Evolutionary conservation across 2,113 vertebrate species (phyloP).

Genomic region (Noturus placidus): DNA sequence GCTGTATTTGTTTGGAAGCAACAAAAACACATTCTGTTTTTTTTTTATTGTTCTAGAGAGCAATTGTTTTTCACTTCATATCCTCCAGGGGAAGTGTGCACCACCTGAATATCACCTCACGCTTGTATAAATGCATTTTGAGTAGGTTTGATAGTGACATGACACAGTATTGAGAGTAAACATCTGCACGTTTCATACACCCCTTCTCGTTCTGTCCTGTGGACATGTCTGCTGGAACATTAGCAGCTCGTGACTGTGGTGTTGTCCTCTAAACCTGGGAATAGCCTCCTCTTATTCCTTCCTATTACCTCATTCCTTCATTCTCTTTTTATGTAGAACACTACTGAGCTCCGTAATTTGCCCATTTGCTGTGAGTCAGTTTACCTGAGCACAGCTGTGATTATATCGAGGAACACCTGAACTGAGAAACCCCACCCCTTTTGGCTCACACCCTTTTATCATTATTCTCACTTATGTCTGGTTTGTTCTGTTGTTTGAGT

Average conservation of each 20-base stretch:
- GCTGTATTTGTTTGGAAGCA: neutral
- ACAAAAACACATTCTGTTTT: neutral
- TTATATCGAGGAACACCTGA: neutral
- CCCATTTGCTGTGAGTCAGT: neutral
- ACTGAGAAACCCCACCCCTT: neutral
- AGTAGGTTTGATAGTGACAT: no score
- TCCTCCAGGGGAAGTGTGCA: neutral
- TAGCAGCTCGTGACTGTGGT: neutral
- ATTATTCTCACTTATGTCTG: neutral
- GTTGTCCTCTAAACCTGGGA: neutral
- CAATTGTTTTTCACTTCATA: neutral
- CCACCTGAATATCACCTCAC: neutral
- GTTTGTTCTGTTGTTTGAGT: neutral
- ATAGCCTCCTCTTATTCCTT: neutral
- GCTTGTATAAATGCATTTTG: neutral
- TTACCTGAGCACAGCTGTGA: neutral
- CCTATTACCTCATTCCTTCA: neutral
- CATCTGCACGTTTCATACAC: neutral
- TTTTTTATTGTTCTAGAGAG: neutral
- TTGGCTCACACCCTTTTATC: neutral
- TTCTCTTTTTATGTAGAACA: neutral
- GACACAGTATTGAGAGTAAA: neutral
- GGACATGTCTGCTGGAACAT: neutral
- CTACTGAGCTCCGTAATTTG: neutral
- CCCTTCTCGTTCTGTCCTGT: neutral